Evolutionary conservation across 2,113 vertebrate species (phyloP).

Genomic region (Lucifuga dentata): DNA sequence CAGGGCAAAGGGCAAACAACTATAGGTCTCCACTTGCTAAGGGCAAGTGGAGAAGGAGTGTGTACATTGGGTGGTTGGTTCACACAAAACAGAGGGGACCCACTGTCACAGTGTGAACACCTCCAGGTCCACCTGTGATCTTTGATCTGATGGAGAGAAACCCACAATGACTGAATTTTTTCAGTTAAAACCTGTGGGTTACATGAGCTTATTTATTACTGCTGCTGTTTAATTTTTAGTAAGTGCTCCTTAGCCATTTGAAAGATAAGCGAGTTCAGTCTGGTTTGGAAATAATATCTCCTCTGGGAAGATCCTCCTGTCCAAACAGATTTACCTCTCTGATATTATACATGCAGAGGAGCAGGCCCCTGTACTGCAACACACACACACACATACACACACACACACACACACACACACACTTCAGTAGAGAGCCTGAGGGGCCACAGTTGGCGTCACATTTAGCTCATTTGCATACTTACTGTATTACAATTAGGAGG

Average conservation of each 20-base stretch:
- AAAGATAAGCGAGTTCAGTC: conserved; percentile 16
- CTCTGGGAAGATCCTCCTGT: neutral
- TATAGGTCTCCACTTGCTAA: no score
- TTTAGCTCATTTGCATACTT: neutral
- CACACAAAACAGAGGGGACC: no score
- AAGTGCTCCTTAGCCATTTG: conserved; percentile 19
- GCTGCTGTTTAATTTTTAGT: neutral
- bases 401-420: no score
- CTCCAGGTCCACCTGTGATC: neutral
- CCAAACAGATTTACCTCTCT: neutral
- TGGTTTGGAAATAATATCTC: conserved; percentile 13
- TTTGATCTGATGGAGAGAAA: conserved; percentile 3
- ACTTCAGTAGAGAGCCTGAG: neutral
- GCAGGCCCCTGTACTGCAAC: no score
- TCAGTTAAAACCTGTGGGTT: conserved; percentile 21
- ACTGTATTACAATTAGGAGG: neutral
- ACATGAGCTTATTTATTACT: conserved; percentile 21
- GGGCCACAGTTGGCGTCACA: neutral
- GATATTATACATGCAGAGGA: conserved; percentile 2
- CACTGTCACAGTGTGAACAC: neutral
- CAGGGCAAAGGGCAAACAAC: no score
- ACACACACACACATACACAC: no score
- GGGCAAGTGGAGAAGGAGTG: no score
- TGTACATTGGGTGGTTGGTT: no score
- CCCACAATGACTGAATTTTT: neutral